phyloP scores from a whole-genome alignment of 1,140 invertebrate genomes.

The Hypsibius dujardini region DNA sequence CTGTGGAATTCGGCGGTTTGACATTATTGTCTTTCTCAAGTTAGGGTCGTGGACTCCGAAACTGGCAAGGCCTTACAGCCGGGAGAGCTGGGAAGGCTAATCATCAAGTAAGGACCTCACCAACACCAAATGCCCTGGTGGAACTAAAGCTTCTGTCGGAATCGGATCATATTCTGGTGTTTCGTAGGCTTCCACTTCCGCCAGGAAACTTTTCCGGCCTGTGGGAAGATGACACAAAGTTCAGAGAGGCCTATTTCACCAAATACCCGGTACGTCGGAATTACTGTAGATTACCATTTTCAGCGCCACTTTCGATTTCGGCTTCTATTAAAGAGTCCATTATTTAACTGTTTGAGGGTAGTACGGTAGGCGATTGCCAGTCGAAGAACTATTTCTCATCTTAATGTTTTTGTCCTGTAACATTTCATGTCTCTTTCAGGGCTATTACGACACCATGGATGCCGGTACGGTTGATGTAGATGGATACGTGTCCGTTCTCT shows the following conservation, averaged over 20 bases:
- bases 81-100: constrained; percentile 62
- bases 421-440: constrained; percentile 34
- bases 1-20: too few relatives aligned
- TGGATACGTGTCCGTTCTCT: constrained; percentile 68
- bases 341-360: too few relatives aligned
- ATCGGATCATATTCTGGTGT: constrained; percentile 18
- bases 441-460: constrained; percentile 90
- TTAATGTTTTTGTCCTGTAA: too few relatives aligned
- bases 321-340: too few relatives aligned
- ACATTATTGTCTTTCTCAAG: constrained; percentile 38
- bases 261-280: constrained; percentile 50
- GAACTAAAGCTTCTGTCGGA: constrained; percentile 1
- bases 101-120: constrained; percentile 41
- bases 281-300: neutral
- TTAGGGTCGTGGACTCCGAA: constrained; percentile 45
- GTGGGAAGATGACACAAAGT: constrained; percentile 60
- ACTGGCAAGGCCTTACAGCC: constrained; percentile 47
- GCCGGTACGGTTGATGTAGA: constrained; percentile 64
- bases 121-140: neutral
- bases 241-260: constrained; percentile 58
- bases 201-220: constrained; percentile 66
- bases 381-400: neutral
- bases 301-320: too few relatives aligned
- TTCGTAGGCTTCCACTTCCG: constrained; percentile 50
- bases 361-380: neutral